phyloP scores from a whole-genome alignment of 2,113 vertebrate species.

The Oryzias woworae region DNA sequence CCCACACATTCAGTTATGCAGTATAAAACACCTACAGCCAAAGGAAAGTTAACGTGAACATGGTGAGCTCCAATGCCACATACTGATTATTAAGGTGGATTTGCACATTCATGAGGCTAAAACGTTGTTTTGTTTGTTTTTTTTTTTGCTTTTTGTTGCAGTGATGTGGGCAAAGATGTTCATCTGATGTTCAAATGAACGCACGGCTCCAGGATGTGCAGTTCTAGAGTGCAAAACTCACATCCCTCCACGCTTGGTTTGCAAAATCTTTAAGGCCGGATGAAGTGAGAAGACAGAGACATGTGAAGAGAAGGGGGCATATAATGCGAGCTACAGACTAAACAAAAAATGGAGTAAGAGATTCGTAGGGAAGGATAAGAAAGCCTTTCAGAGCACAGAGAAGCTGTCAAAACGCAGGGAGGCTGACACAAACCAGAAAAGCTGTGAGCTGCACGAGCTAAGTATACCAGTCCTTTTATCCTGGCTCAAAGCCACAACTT shows the following conservation, averaged over 20 bases:
- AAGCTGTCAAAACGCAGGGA: constrained; percentile 16
- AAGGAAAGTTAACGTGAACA: constrained; percentile 23
- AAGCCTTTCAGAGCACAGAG: background rate
- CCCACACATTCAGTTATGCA: constrained; percentile 46
- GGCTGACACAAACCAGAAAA: background rate
- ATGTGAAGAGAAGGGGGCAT: background rate
- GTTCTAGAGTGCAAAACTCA: background rate
- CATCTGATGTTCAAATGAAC: background rate
- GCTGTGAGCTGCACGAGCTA: background rate
- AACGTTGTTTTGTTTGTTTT: background rate
- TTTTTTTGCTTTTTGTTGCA: background rate
- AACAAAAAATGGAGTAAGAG: constrained; percentile 1
- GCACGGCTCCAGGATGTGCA: background rate
- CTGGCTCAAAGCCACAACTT: background rate
- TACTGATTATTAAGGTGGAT: background rate
- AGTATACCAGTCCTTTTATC: background rate
- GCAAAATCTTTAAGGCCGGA: background rate
- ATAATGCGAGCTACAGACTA: background rate
- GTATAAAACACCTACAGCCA: constrained; percentile 40
- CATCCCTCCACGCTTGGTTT: background rate
- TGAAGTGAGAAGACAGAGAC: background rate
- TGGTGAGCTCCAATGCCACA: background rate
- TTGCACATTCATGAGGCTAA: background rate
- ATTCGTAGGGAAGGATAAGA: background rate
- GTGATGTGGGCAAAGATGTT: background rate